Evolutionary conservation across 2,888 invertebrate genomes (phyloP), one percentile per base, ranked within the genome.

Genomic region (Tipula unca): DNA sequence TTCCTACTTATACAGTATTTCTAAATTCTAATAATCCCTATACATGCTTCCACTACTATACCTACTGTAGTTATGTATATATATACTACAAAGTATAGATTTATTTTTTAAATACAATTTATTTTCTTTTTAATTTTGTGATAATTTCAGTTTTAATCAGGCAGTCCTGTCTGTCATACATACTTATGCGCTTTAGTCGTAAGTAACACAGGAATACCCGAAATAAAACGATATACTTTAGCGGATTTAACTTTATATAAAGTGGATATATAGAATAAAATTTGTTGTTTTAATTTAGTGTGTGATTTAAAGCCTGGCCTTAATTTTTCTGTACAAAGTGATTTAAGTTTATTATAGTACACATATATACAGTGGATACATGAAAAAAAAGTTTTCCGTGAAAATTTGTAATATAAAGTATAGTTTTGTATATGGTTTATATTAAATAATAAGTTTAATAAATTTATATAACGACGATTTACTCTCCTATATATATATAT

Each of bases 101-200:
- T 54, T 54, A 17, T 48, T 48, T 48, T 69, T 69, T 6, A 25
- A 69, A 69, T 69, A 69, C 6, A 69, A 54, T 20, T 69, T 69
- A 69, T 69, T 48, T 48, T 48, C 48, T 20, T 48, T 48, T 48
- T 48, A 48, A 48, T 48, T 69, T 69, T 69, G 69, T 69, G 69
- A 69, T 69, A 69, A 83, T 32, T 83, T 83, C n/a, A 83, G 83
- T 83, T 83, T 35, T 83, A 83, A 83, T 83, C 83, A 83, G 83
- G 32, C 83, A 83, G 83, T 83, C 83, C 83, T 83, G 83, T 32
- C 83, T 83, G 35, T 83, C 35, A 83, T 83, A 69, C 69, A 69
- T 25, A 69, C 69, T 69, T 69, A 69, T 25, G 10, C 10, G 69
- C 8, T 69, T 69, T 25, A 25, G 69, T 69, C 25, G 10, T 69